phyloP scores from a whole-genome alignment of 2,888 invertebrate species.

The Melanostoma mellinum region DNA sequence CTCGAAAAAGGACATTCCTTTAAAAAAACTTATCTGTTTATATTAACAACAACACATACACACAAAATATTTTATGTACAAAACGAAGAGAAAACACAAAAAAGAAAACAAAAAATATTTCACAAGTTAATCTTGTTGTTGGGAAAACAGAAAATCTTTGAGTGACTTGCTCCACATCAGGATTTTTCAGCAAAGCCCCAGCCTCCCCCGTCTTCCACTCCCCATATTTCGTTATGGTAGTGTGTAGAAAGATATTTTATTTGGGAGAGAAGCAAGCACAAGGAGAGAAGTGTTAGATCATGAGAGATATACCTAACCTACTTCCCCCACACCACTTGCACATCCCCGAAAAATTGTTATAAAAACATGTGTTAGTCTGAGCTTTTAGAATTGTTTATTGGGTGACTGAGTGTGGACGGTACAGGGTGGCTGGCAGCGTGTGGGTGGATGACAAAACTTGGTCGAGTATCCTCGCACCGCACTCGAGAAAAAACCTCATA shows the following conservation, averaged over 20 bases:
- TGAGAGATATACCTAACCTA: neutral
- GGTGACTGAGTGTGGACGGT: neutral
- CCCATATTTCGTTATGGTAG: conserved; percentile 35
- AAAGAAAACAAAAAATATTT: conserved; percentile 62
- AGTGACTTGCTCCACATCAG: conserved; percentile 59
- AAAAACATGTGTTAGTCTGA: conserved; percentile 68
- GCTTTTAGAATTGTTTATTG: conserved; percentile 50
- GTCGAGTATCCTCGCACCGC: conserved; percentile 13
- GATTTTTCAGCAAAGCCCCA: conserved; percentile 16
- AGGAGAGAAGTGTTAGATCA: conserved; percentile 1
- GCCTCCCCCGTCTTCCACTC: neutral
- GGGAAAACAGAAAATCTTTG: conserved; percentile 54
- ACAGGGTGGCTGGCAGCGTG: neutral
- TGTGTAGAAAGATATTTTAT: conserved; percentile 38
- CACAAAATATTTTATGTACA: neutral
- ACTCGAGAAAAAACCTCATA: conserved; percentile 50
- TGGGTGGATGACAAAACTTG: conserved; percentile 4
- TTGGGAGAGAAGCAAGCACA: conserved; percentile 28
- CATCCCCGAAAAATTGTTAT: conserved; percentile 40
- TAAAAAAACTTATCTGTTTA: conserved; percentile 36
- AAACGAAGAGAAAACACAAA: conserved; percentile 4
- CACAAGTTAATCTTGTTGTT: conserved; percentile 62
- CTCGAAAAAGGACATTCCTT: conserved; percentile 30
- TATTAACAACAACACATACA: conserved; percentile 2
- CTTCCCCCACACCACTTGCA: neutral